These are phyloP conservation scores for Bagarius yarrelli DNA, from an alignment of 2,113 vertebrate species.

Conservation along the genomic window DNA sequence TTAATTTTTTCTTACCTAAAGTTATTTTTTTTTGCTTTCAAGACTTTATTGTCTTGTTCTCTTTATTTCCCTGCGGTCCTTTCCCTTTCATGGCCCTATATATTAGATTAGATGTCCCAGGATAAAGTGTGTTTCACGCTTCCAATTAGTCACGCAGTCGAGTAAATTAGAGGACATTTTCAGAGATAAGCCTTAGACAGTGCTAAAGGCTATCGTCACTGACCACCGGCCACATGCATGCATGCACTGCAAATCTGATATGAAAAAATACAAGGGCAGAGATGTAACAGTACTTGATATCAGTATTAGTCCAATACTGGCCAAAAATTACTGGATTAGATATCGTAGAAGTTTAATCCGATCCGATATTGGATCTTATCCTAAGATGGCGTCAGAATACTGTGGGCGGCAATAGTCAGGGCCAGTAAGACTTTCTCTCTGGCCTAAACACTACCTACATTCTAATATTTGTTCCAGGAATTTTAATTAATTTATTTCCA, in stretches of 20 bases:
- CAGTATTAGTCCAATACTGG: too few species aligned
- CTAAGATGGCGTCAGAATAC: too few species aligned
- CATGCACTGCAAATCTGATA: not conserved
- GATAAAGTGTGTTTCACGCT: slow-evolving; percentile 23
- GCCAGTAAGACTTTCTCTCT: too few species aligned
- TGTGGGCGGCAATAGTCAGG: too few species aligned
- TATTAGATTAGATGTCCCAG: slow-evolving; percentile 18
- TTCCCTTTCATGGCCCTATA: not conserved
- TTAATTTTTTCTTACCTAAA: not conserved
- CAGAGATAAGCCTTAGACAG: slow-evolving; percentile 11
- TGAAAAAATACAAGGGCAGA: slow-evolving; percentile 46
- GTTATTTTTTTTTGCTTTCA: not conserved
- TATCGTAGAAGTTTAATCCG: too few species aligned
- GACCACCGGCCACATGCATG: slow-evolving; percentile 20
- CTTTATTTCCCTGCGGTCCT: slow-evolving; percentile 5
- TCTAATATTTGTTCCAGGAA: too few species aligned
- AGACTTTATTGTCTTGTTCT: slow-evolving; percentile 5
- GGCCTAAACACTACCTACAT: too few species aligned
- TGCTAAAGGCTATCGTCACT: not conserved
- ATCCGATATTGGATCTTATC: too few species aligned
- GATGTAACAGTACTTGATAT: slow-evolving; percentile 45
- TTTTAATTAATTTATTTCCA: too few species aligned
- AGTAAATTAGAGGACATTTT: slow-evolving; percentile 15
- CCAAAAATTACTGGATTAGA: too few species aligned
- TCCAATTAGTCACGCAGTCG: slow-evolving; percentile 16